Percentiles rank a stretch among this genome's conserved stretches.
Conservation (phyloP, 2,113 vertebrate species). For the Connochaetes taurinus region DNA sequence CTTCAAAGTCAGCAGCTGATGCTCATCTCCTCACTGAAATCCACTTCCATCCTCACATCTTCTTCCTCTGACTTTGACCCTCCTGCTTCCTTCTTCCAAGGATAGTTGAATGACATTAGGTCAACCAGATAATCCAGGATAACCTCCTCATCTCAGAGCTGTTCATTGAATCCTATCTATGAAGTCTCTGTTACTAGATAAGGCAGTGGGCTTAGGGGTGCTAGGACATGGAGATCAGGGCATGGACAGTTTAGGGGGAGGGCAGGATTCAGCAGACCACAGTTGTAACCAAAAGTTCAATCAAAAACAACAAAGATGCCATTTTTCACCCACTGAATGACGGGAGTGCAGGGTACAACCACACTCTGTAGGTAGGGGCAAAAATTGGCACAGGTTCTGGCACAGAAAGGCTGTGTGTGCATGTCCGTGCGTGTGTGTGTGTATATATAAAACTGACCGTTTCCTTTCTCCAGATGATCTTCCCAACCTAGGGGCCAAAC, state of each 20-base stretch:
- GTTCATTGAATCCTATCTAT: neutral
- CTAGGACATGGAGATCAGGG: neutral
- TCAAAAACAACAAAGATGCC: neutral
- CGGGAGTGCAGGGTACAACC: neutral
- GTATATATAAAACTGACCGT: neutral
- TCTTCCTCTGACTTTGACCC: neutral
- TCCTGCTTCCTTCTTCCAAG: neutral
- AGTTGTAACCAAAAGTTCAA: neutral
- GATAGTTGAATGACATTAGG: neutral
- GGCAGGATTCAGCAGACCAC: neutral
- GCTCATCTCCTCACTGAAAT: neutral
- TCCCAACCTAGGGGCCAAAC: neutral
- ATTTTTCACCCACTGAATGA: neutral
- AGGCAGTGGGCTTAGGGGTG: neutral
- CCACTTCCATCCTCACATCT: neutral
- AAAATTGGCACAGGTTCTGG: neutral
- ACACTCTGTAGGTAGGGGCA: neutral
- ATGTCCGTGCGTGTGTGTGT: accelerated
- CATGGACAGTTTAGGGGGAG: neutral
- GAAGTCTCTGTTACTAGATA: neutral
- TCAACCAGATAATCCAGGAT: neutral
- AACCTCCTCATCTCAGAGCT: neutral
- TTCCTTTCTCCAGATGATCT: neutral
- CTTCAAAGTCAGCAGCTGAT: neutral
- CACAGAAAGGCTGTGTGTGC: neutral